These are phyloP conservation scores for Hyalella azteca DNA, from an alignment of 2,888 invertebrate genomes.

Conservation along the genomic window DNA sequence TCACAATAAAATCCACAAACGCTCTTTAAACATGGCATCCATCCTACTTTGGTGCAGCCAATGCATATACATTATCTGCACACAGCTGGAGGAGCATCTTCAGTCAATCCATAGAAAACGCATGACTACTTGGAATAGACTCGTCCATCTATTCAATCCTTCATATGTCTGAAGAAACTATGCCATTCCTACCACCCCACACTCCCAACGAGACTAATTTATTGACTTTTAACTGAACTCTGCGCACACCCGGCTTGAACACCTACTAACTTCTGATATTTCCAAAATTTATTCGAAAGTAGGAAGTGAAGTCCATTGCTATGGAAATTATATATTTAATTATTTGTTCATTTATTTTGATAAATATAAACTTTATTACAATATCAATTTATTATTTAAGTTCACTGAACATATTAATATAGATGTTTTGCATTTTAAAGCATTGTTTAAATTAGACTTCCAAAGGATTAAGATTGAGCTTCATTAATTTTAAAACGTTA, in stretches of 20 bases:
- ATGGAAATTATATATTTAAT: no score
- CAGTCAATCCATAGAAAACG: constrained; percentile 13
- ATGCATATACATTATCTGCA: constrained; percentile 47
- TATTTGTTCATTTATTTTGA: no score
- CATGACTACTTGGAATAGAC: no score
- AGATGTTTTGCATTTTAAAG: no score
- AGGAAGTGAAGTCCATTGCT: no score
- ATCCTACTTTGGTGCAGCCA: constrained; percentile 47
- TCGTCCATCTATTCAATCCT: constrained; percentile 39
- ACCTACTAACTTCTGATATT: background rate
- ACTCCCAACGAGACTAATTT: constrained; percentile 57
- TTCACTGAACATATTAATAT: no score
- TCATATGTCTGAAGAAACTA: constrained; percentile 51
- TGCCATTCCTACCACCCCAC: constrained; percentile 52
- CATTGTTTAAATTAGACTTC: no score
- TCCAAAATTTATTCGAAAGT: no score
- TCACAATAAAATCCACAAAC: constrained; percentile 38
- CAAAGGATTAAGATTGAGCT: no score
- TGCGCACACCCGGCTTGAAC: background rate
- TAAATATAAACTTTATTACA: no score
- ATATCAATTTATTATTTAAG: no score
- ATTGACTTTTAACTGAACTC: constrained; percentile 34
- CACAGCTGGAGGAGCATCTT: constrained; percentile 42
- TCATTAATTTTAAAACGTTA: no score
- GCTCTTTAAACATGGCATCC: constrained; percentile 38